A percentile compares a stretch with the other conserved stretches of the same genome.
Conservation (phyloP, 2,113 vertebrate species). For the Neoarius graeffei region DNA sequence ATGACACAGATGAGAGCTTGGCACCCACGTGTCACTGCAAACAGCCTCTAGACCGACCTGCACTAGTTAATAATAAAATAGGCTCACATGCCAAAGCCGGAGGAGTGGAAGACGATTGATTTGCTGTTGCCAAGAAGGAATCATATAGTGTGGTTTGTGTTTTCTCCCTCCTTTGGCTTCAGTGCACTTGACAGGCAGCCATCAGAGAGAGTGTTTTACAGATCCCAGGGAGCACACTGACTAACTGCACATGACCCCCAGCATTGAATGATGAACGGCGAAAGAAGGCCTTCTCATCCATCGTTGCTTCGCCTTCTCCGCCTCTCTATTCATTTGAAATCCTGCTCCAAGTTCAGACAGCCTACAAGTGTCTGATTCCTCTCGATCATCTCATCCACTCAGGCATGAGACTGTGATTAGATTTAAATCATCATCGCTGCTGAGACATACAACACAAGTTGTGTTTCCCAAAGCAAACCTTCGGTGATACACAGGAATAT, state of each 20-base stretch:
- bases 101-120: slow-evolving; percentile 47
- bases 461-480: slow-evolving; percentile 42
- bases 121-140: slow-evolving; percentile 48
- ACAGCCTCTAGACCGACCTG: slow-evolving; percentile 19
- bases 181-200: slow-evolving; percentile 63
- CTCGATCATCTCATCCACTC: slow-evolving; percentile 55
- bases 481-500: slow-evolving; percentile 41
- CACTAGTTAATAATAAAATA: slow-evolving; percentile 36
- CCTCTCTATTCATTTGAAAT: slow-evolving; percentile 61
- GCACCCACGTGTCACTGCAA: background rate
- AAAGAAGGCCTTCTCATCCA: slow-evolving; percentile 70
- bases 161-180: slow-evolving; percentile 54
- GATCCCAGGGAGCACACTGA: slow-evolving; percentile 72
- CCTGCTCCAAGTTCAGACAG: slow-evolving; percentile 49
- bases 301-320: slow-evolving; percentile 62
- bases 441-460: slow-evolving; percentile 49
- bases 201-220: slow-evolving; percentile 72
- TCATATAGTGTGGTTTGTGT: slow-evolving; percentile 46
- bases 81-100: background rate
- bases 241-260: slow-evolving; percentile 76
- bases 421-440: slow-evolving; percentile 52
- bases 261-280: slow-evolving; percentile 75
- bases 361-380: slow-evolving; percentile 57
- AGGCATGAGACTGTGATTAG: slow-evolving; percentile 44
- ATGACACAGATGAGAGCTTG: slow-evolving; percentile 37